Evolutionary conservation across 2,888 invertebrate species (phyloP).

Genomic region (Erynnis tages): DNA sequence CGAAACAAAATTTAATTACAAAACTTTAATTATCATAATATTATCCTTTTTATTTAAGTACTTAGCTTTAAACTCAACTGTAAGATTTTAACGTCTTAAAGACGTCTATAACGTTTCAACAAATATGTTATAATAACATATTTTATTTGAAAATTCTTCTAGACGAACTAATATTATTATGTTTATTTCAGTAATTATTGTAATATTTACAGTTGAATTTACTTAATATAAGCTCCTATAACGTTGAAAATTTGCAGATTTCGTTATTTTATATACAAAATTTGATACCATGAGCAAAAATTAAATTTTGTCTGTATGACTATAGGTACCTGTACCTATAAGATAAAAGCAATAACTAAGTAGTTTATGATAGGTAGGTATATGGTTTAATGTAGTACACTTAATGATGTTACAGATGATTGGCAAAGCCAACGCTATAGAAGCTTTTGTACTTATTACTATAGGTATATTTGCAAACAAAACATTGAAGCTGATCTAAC

Average conservation of each 20-base stretch:
- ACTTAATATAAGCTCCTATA: slow-evolving; percentile 49
- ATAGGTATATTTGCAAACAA: slow-evolving; percentile 39
- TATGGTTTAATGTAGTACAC: too few species aligned
- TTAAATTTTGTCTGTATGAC: too few species aligned
- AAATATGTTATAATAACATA: too few species aligned
- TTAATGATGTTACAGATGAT: too few species aligned
- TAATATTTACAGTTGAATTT: slow-evolving; percentile 35
- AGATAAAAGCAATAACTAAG: too few species aligned
- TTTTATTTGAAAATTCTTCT: too few species aligned
- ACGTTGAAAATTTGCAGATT: slow-evolving; percentile 34
- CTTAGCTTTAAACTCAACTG: slow-evolving; percentile 7
- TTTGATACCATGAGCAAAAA: not conserved
- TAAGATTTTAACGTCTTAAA: too few species aligned
- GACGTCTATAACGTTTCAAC: too few species aligned
- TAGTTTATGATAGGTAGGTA: not conserved
- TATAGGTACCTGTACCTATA: too few species aligned
- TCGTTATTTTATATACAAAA: not conserved
- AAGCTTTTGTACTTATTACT: slow-evolving; percentile 50
- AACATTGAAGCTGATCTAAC: slow-evolving; percentile 38
- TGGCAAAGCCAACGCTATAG: slow-evolving; percentile 55
- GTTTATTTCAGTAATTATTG: too few species aligned
- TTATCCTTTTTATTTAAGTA: slow-evolving; percentile 7
- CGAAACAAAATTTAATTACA: too few species aligned
- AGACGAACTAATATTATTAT: too few species aligned
- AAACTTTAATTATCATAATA: slow-evolving; percentile 12